Percentiles rank a stretch among this genome's conserved stretches.
Evolutionary conservation across 2,888 invertebrate species (phyloP).

Genomic region (Apamea crenata): DNA sequence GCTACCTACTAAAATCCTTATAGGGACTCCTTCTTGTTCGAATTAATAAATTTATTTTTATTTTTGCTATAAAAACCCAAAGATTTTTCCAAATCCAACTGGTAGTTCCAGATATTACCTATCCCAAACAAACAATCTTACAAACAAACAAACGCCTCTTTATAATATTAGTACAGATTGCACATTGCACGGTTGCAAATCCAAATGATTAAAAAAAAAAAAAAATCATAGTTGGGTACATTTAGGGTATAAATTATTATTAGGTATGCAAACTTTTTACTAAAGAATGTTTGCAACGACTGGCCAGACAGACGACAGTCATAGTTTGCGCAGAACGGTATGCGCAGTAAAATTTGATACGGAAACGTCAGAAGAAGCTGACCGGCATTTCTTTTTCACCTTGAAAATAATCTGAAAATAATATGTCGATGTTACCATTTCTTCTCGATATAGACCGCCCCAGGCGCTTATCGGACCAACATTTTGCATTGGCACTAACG

Average conservation of each 20-base stretch:
- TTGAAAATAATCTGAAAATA: constrained; percentile 37
- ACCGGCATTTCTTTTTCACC: constrained; percentile 43
- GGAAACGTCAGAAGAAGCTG: constrained; percentile 16
- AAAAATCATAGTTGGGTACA: not conserved
- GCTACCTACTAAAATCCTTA: too few species aligned
- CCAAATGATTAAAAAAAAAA: not conserved
- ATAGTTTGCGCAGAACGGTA: constrained; percentile 48
- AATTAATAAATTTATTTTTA: too few species aligned
- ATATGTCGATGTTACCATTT: constrained; percentile 66
- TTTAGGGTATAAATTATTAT: too few species aligned
- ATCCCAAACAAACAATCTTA: not conserved
- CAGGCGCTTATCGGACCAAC: constrained; percentile 75
- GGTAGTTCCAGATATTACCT: not conserved
- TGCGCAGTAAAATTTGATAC: constrained; percentile 51
- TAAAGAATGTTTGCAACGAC: constrained; percentile 30
- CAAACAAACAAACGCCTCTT: not conserved
- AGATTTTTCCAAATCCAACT: not conserved
- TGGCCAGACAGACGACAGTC: constrained; percentile 54
- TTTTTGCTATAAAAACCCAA: too few species aligned
- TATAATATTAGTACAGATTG: not conserved
- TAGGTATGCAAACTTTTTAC: constrained; percentile 46
- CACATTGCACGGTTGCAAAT: not conserved
- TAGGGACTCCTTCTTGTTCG: too few species aligned
- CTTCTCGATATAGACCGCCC: constrained; percentile 70
- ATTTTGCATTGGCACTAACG: constrained; percentile 78